A percentile compares a stretch with the other conserved stretches of the same genome.
These are phyloP conservation scores for Heliconius cydno DNA, from an alignment of 2,888 invertebrate genomes.

Conservation along the genomic window DNA sequence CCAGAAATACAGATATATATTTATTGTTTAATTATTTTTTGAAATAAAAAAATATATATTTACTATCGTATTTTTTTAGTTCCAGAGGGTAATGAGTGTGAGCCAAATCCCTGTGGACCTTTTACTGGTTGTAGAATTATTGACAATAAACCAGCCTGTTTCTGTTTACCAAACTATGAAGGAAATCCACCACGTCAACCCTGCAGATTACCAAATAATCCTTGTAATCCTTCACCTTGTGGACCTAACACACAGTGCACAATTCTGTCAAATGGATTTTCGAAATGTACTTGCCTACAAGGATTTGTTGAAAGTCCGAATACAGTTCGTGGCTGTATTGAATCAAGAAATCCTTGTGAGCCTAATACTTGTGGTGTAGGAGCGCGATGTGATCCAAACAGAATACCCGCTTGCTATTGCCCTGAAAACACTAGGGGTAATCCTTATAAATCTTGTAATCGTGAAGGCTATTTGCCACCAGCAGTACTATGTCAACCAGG, in stretches of 20 bases:
- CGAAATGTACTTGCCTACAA: slow-evolving; percentile 93
- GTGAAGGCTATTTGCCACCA: slow-evolving; percentile 80
- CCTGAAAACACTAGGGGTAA: slow-evolving; percentile 92
- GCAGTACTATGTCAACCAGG: slow-evolving; percentile 90
- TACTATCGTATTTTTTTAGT: slow-evolving; percentile 77
- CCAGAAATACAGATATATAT: background rate
- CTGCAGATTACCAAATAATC: slow-evolving; percentile 89
- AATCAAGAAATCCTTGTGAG: slow-evolving; percentile 91
- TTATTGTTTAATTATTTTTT: background rate
- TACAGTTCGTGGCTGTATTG: slow-evolving; percentile 92
- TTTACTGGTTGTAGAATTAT: slow-evolving; percentile 92
- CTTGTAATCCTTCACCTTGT: slow-evolving; percentile 93
- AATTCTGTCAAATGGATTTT: slow-evolving; percentile 89
- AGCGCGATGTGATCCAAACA: slow-evolving; percentile 91
- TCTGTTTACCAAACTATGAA: slow-evolving; percentile 94
- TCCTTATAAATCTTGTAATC: slow-evolving; percentile 89
- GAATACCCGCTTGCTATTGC: slow-evolving; percentile 92
- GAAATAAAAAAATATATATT: background rate
- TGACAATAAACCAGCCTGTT: slow-evolving; percentile 90
- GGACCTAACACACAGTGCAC: slow-evolving; percentile 95
- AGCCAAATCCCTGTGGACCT: slow-evolving; percentile 91
- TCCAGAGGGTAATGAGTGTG: slow-evolving; percentile 93
- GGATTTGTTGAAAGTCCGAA: slow-evolving; percentile 94
- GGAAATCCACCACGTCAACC: slow-evolving; percentile 90
- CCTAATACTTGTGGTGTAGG: slow-evolving; percentile 91